Evolutionary conservation across 2,797 vertebrate genomes (phyloP), one percentile per base, ranked within the genome.

Genomic region (Moxostoma hubbsi): DNA sequence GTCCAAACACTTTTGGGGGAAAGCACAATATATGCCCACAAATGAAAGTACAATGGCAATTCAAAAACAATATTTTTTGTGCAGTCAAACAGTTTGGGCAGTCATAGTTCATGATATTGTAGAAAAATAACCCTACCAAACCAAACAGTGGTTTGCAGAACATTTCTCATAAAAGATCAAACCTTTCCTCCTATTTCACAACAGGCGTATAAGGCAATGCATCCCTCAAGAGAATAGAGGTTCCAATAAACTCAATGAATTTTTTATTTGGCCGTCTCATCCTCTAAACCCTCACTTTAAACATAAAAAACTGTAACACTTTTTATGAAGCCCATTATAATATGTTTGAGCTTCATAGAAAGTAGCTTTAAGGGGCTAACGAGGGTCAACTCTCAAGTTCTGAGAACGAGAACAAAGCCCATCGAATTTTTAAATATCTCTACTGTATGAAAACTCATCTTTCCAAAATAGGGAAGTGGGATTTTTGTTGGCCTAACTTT

Each of bases 401-500:
- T 36, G 36, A 55, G 12, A 49, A 46, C 7, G 11, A 45, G 18
- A 76, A 53, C 12, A 47, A 65, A 75, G 16, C 62, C 3, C 47
- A 54, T 73, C 49, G 54, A 61, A 7, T 62, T 13, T 65, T 68
- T 36, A 62, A 77, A 74, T 67, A 68, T 58, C 53, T 65, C 10
- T 66, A 61, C 47, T 61, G 11, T 45, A 66, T 5, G 7, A 77
- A 69, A 75, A 77, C 16, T 59, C 55, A 15, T 50, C 49, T 67
- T 54, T 57, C 53, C 58, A 82, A 82, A 92, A 92, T 90, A 87
- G 87, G 90, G 89, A 92, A 95, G 90, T 92, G 88, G 93, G 89
- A 92, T 58, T 78, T 66, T 57, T 74, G 53, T 75, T 80, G 68
- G 58, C 82, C 49, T 58, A 70, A 80, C 81, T 73, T 58, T 82